phyloP scores from a whole-genome alignment of 1,140 invertebrate genomes.

The Pteromalus puparum region DNA sequence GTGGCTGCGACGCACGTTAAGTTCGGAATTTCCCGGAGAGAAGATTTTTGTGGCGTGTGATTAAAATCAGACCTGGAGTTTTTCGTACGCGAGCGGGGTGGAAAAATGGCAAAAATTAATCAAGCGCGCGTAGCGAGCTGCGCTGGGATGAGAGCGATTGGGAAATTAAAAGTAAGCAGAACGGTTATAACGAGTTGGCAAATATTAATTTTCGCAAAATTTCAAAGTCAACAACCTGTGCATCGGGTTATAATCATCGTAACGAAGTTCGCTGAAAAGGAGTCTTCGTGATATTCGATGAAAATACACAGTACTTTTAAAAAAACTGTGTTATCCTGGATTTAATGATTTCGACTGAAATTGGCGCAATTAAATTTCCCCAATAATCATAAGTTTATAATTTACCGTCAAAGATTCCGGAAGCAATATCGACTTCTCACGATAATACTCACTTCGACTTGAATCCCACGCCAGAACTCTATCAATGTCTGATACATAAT shows the following conservation, averaged over 20 bases:
- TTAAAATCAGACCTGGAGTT: slow-evolving; percentile 19
- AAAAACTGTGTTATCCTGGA: too few species aligned
- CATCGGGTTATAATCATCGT: not conserved
- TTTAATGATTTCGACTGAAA: not conserved
- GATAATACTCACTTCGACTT: not conserved
- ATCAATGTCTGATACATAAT: not conserved
- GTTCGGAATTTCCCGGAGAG: not conserved
- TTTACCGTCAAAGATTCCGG: not conserved
- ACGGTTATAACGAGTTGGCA: not conserved
- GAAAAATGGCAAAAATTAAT: slow-evolving; percentile 32
- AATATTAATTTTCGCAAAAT: slow-evolving; percentile 39
- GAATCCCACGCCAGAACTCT: not conserved
- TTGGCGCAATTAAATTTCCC: not conserved
- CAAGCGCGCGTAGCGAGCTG: not conserved
- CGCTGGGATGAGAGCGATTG: not conserved
- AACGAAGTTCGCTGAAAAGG: not conserved
- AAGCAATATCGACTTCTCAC: not conserved
- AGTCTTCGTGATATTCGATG: not conserved
- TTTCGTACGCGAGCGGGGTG: not conserved
- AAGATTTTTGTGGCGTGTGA: not conserved
- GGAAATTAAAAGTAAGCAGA: slow-evolving; percentile 46
- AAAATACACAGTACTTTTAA: too few species aligned
- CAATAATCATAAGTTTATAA: not conserved
- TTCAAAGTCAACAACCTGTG: not conserved
- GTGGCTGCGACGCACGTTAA: not conserved